A percentile compares a stretch with the other conserved stretches of the same genome.
These are phyloP conservation scores for Lagodon rhomboides DNA, from an alignment of 2,797 vertebrate genomes.

Conservation along the genomic window DNA sequence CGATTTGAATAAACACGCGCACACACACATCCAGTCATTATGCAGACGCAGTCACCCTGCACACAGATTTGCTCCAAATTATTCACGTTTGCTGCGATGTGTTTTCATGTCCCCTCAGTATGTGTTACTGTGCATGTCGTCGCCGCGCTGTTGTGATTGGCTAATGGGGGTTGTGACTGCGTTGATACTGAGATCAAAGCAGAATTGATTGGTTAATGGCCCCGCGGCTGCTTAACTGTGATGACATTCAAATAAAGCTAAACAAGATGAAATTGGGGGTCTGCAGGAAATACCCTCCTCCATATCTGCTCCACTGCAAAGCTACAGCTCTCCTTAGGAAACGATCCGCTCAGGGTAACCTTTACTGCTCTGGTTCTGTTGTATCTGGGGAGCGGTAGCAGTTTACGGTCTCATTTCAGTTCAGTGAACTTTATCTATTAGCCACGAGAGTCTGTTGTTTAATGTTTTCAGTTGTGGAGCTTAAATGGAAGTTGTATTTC, in stretches of 20 bases:
- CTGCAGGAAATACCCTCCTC: constrained; percentile 68
- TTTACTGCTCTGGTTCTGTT: constrained; percentile 32
- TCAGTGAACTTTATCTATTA: constrained; percentile 43
- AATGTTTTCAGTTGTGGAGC: constrained; percentile 61
- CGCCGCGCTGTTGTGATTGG: constrained; percentile 68
- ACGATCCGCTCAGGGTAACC: constrained; percentile 15
- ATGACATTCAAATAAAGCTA: constrained; percentile 48
- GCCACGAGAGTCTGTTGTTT: constrained; percentile 18
- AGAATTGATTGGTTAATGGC: constrained; percentile 45
- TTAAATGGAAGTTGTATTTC: constrained; percentile 75
- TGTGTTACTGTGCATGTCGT: constrained; percentile 63
- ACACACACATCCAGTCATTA: constrained; percentile 33
- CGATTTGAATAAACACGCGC: constrained; percentile 68
- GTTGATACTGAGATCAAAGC: constrained; percentile 51
- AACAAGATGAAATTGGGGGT: constrained; percentile 48
- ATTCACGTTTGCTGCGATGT: constrained; percentile 45
- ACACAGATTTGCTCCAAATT: constrained; percentile 49
- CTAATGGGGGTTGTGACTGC: constrained; percentile 58
- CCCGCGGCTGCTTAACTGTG: constrained; percentile 29
- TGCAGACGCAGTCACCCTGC: constrained; percentile 45
- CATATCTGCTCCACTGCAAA: constrained; percentile 60
- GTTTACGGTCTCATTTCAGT: constrained; percentile 49
- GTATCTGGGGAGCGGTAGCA: constrained; percentile 40
- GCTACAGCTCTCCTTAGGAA: constrained; percentile 20
- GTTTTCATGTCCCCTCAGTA: constrained; percentile 6